Evolutionary conservation across 1,140 invertebrate species (phyloP).

Genomic region (Zeugodacus cucurbitae): DNA sequence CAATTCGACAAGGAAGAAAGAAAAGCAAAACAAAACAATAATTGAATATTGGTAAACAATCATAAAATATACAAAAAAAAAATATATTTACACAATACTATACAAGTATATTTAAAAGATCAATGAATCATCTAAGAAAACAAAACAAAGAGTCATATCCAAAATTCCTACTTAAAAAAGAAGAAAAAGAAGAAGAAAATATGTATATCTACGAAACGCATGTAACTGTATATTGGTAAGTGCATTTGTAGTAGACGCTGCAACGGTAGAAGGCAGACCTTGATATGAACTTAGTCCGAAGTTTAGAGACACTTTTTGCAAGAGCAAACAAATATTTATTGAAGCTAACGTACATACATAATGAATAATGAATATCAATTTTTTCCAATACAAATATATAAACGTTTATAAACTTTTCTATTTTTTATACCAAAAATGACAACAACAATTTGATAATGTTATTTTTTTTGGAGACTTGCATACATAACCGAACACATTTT

Average conservation of each 20-base stretch:
- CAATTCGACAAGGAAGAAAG: background rate
- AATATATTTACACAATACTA: slow-evolving; percentile 33
- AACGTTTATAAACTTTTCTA: slow-evolving; percentile 57
- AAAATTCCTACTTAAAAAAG: slow-evolving; percentile 21
- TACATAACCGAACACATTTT: slow-evolving; percentile 26
- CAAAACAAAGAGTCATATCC: slow-evolving; percentile 10
- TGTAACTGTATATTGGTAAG: background rate
- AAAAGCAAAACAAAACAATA: slow-evolving; percentile 13
- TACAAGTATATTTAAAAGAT: slow-evolving; percentile 10
- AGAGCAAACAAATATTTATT: slow-evolving; percentile 26
- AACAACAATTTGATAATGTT: slow-evolving; percentile 41
- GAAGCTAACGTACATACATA: background rate
- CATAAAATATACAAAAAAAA: slow-evolving; percentile 26
- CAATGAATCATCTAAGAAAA: background rate
- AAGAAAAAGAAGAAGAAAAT: background rate
- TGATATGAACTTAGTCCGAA: background rate
- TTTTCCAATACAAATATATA: slow-evolving; percentile 5
- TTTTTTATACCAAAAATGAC: slow-evolving; percentile 64
- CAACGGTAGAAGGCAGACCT: background rate
- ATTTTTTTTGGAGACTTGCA: slow-evolving; percentile 41
- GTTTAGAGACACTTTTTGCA: slow-evolving; percentile 2
- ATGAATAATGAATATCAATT: slow-evolving; percentile 11
- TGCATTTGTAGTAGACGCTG: slow-evolving; percentile 14
- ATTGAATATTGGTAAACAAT: slow-evolving; percentile 29
- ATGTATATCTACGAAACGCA: background rate